Base-by-base conservation (phyloP, 2,797 vertebrate genomes). In the Oophaga sylvatica region DNA sequence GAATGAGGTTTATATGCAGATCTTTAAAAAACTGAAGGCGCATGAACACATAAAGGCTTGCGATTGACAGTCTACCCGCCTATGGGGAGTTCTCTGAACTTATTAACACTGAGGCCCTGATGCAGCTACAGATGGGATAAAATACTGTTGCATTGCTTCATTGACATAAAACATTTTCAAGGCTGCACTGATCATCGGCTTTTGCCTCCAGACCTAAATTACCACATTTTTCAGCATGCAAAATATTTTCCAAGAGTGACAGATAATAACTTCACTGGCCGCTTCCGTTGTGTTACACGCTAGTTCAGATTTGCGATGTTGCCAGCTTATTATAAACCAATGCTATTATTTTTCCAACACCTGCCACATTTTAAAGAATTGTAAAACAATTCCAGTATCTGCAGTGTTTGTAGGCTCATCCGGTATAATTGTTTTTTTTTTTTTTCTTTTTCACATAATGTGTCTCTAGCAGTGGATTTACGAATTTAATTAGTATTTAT, bases 131-230 rank as follows among this genome's bases (percentile, higher is more conserved):
- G 78, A 88, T 76, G 70, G 70, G 57, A 73, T 73, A 88, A 86
- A 79, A 81, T 84, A 76, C 81, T 60, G 29, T 76, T 75, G 63
- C 62, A 45, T 59, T 56, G 70, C 22, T 79, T 84, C 71, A n/a
- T 22, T 80, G 56, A 65, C 56, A 84, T 84, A 84, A 88, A 53
- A 77, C 35, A 73, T 84, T 71, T 79, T 53, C 78, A 63, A 56
- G 67, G 67, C 78, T 87, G 19, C 53, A 15, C 78, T 84, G 35
- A 73, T 84, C 67, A 85, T 76, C 48, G 81, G 19, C 48, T 67
- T 81, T 26, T 76, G 78, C 70, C 78, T 88, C 59, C 57, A 85
- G 83, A 59, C 29, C n/a, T 57, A 60, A 81, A 88, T 88, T 75
- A 88, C 26, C 70, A 88, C 81, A 76, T 81, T 76, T 85, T 85